A percentile compares a stretch with the other conserved stretches of the same genome.
Evolutionary conservation across 2,888 invertebrate species (phyloP).

Genomic region (Drosophila gaucha): DNA sequence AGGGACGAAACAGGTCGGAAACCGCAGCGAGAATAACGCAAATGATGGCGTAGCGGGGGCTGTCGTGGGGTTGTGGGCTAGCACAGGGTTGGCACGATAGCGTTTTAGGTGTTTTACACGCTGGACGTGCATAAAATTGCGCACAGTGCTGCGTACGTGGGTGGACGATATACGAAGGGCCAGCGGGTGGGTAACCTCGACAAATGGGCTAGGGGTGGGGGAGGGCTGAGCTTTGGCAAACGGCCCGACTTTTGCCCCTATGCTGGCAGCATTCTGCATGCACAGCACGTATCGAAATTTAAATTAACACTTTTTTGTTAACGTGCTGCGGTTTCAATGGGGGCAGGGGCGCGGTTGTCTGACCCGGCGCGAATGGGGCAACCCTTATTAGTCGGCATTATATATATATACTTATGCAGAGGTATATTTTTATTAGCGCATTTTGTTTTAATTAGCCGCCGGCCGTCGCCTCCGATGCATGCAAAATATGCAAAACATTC

Average conservation of each 20-base stretch:
- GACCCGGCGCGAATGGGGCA: conserved; percentile 15
- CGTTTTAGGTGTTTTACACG: conserved; percentile 79
- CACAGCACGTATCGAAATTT: conserved; percentile 81
- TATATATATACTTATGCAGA: neutral
- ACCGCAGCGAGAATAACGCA: conserved; percentile 50
- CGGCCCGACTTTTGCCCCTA: conserved; percentile 21
- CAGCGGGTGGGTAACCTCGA: neutral
- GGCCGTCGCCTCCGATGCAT: conserved; percentile 9
- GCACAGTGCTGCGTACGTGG: conserved; percentile 65
- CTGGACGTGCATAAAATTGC: conserved; percentile 81
- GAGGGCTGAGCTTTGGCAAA: conserved; percentile 8
- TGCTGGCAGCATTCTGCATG: conserved; percentile 55
- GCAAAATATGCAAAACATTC: conserved; percentile 26
- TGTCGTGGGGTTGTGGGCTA: neutral
- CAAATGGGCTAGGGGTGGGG: neutral
- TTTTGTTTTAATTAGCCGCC: conserved; percentile 69
- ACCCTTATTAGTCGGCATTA: conserved; percentile 39
- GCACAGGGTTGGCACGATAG: conserved; percentile 40
- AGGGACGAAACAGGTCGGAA: conserved; percentile 30
- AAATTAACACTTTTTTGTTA: conserved; percentile 82
- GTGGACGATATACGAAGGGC: conserved; percentile 20
- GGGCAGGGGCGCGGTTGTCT: conserved; percentile 41
- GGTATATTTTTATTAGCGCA: conserved; percentile 16
- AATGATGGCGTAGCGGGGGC: conserved; percentile 19
- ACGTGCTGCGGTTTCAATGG: conserved; percentile 76